Percentiles rank a stretch among this genome's conserved stretches.
These are phyloP conservation scores for Salpingus planirostris DNA, from an alignment of 2,888 invertebrate species.

Conservation along the genomic window DNA sequence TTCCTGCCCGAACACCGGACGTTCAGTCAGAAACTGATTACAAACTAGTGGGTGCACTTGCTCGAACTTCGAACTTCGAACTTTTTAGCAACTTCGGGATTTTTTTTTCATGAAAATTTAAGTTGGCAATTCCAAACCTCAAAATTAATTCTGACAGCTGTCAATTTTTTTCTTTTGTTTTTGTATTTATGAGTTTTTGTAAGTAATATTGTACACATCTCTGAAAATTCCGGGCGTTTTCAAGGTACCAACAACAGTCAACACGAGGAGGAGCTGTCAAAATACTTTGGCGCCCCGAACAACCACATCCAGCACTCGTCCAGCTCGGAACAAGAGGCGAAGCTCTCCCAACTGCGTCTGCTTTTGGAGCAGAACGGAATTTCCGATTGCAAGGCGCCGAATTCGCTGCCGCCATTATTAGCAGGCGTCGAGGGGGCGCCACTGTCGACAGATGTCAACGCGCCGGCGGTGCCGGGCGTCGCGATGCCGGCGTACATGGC, in stretches of 20 bases:
- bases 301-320: slow-evolving; percentile 36
- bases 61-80: no score
- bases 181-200: no score
- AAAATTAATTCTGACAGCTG: no score
- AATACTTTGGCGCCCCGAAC: slow-evolving; percentile 77
- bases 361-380: slow-evolving; percentile 47
- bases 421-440: slow-evolving; percentile 7
- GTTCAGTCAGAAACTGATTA: no score
- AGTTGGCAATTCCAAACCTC: no score
- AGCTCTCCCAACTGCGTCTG: slow-evolving; percentile 65
- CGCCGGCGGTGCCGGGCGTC: neutral
- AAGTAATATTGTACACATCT: no score
- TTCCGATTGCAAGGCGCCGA: slow-evolving; percentile 21
- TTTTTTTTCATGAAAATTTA: no score
- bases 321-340: slow-evolving; percentile 36
- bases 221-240: no score
- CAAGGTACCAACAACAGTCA: slow-evolving; percentile 65
- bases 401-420: slow-evolving; percentile 5
- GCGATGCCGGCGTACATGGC: slow-evolving; percentile 5
- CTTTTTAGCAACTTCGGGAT: no score
- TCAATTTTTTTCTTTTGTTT: no score
- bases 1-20: no score
- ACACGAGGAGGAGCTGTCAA: slow-evolving; percentile 75
- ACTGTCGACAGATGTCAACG: slow-evolving; percentile 5
- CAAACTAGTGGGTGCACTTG: no score